Evolutionary conservation across 30 jellyfish, hydroid and myxozoan genomes (phyloP).

Genomic region (Euphysa ruthae): DNA sequence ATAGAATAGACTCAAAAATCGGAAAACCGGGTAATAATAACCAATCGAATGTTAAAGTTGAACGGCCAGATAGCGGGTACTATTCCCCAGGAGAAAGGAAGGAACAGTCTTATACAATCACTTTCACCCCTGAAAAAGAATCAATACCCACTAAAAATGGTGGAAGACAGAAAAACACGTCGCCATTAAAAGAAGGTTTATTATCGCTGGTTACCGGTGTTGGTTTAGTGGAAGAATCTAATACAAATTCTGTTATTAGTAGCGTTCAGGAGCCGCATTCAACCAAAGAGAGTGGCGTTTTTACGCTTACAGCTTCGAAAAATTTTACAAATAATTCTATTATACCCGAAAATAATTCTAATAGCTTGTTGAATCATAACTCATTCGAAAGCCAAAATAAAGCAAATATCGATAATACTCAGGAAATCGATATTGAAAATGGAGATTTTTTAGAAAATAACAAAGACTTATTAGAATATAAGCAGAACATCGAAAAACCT

Average conservation of each 20-base stretch:
- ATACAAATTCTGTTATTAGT: not conserved
- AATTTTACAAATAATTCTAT: not conserved
- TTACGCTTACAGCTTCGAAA: slow-evolving; percentile 8
- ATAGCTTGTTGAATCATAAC: not conserved
- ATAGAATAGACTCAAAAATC: too few relatives aligned
- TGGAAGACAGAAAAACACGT: not conserved
- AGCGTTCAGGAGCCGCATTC: slow-evolving; percentile 12
- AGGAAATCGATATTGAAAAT: too few relatives aligned
- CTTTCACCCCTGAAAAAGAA: slow-evolving; percentile 11
- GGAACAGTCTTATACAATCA: slow-evolving; percentile 1
- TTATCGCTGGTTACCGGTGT: slow-evolving; percentile 5
- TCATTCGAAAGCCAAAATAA: too few relatives aligned
- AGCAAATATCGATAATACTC: too few relatives aligned
- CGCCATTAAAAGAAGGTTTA: slow-evolving; percentile 2
- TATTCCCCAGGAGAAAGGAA: not conserved
- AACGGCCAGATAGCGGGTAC: slow-evolving; percentile 23
- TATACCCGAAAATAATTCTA: not conserved
- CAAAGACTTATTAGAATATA: not conserved
- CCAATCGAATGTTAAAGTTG: not conserved
- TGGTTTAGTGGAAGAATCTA: slow-evolving; percentile 11
- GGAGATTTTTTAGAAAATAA: too few relatives aligned
- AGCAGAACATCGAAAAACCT: not conserved
- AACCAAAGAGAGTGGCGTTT: slow-evolving; percentile 5
- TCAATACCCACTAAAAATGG: not conserved
- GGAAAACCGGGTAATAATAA: too few relatives aligned